Base-by-base conservation (phyloP, 2,113 vertebrate genomes). In the Colistium nudipinnis region DNA sequence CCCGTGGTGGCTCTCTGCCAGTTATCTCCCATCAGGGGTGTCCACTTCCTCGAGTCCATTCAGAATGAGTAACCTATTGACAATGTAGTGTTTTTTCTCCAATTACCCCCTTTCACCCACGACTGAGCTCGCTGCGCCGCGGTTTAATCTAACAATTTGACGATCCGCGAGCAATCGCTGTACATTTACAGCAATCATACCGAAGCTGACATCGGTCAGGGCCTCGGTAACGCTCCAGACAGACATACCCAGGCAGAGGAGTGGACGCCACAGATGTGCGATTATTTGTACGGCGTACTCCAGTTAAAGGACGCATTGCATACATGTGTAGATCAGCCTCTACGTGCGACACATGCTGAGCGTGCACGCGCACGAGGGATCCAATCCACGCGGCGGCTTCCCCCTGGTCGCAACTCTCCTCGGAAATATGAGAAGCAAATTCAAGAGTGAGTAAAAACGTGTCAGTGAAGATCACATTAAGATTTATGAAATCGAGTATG, bases 1-100 rank as follows among this genome's bases (percentile, higher is more conserved):
- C 19, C 62, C 60, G 39, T 20, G 8, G 33, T 19, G 63, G 35
- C 54, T 63, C n/a, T 43, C n/a, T 36, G 17, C 38, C 62, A 7
- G 17, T 67, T 70, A 63, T 76, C 85, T 38, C 65, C 75, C 45
- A 84, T 78, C 74, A 71, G 31, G 80, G 45, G n/a, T 13, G 36
- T 49, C 41, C 36, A 60, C 41, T 71, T 86, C 78, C 70, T 53
- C 35, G 10, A 2, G 28, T 63, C 63, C 39, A 72, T 74, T 71
- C 39, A 64, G 64, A 76, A 82, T 84, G 57, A 84, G 76, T 87
- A 45, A 86, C 74, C 75, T 56, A 72, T 84, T 80, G 78, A 68
- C 30, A 30, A 10, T 24, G 27, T 69, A 55, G 81, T 84, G 79
- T 79, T 74, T 79, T 74, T 74, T 41, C 54, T 52, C 13, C 36